phyloP scores from a whole-genome alignment of 2,888 invertebrate species.

The Parnassius orleans region DNA sequence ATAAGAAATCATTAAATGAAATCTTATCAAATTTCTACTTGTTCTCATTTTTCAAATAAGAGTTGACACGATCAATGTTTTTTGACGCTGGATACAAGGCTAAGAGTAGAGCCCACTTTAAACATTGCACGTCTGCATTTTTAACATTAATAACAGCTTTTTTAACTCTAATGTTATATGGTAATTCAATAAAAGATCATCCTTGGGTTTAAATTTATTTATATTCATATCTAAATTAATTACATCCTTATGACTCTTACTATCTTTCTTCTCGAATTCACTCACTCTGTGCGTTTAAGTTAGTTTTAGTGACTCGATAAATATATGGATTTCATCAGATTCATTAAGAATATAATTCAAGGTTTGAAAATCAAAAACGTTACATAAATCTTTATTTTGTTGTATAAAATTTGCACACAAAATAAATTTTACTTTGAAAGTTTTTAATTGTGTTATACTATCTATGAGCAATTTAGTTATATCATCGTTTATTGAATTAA shows the following conservation, averaged over 20 bases:
- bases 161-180: constrained; percentile 33
- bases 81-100: constrained; percentile 34
- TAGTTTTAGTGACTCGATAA: no score
- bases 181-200: constrained; percentile 35
- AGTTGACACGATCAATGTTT: constrained; percentile 27
- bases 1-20: no score
- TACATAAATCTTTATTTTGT: constrained; percentile 20
- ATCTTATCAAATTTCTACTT: constrained; percentile 36
- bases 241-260: constrained; percentile 32
- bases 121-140: constrained; percentile 34
- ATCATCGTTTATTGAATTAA: no score
- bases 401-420: no score
- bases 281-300: constrained; percentile 23
- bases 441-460: no score
- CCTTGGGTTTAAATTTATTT: constrained; percentile 36
- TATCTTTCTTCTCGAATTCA: constrained; percentile 36
- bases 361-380: constrained; percentile 36
- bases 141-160: constrained; percentile 37
- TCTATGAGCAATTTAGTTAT: no score
- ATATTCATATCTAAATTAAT: constrained; percentile 32
- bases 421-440: no score
- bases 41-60: constrained; percentile 29
- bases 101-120: constrained; percentile 37
- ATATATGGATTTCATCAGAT: neutral
- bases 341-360: constrained; percentile 27